phyloP scores from a whole-genome alignment of 1,140 invertebrate genomes.

The Heliothis subflexa region DNA sequence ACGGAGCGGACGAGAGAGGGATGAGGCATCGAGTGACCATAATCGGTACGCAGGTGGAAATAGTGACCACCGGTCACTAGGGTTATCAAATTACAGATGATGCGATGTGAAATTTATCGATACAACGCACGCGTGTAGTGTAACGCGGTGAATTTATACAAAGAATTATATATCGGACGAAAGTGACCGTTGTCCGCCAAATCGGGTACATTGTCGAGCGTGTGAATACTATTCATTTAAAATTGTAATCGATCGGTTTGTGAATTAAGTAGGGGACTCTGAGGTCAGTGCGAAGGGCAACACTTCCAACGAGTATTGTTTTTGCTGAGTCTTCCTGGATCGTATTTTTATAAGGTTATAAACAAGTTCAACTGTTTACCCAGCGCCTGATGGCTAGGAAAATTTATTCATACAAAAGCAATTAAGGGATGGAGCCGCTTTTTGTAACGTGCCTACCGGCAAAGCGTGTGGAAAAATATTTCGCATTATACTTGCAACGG shows the following conservation, averaged over 20 bases:
- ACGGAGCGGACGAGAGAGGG: conserved; percentile 39
- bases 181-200: conserved; percentile 62
- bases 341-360: conserved; percentile 33
- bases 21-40: conserved; percentile 47
- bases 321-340: conserved; percentile 42
- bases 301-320: conserved; percentile 30
- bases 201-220: conserved; percentile 53
- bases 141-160: conserved; percentile 65
- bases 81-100: conserved; percentile 68
- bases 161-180: conserved; percentile 43
- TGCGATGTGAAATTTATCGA: conserved; percentile 57
- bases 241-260: conserved; percentile 69
- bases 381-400: conserved; percentile 8
- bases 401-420: conserved; percentile 8
- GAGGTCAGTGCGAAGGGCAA: conserved; percentile 71
- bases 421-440: not conserved
- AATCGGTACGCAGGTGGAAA: conserved; percentile 65
- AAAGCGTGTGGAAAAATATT: conserved; percentile 30
- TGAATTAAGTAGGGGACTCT: conserved; percentile 47
- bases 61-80: conserved; percentile 71
- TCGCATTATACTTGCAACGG: conserved; percentile 34
- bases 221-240: conserved; percentile 75
- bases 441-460: not conserved
- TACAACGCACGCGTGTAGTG: conserved; percentile 59
- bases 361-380: conserved; percentile 35